Evolutionary conservation across 2,113 vertebrate genomes (phyloP), one percentile per base, ranked within the genome.

Genomic region (Nannobrachium achirus): DNA sequence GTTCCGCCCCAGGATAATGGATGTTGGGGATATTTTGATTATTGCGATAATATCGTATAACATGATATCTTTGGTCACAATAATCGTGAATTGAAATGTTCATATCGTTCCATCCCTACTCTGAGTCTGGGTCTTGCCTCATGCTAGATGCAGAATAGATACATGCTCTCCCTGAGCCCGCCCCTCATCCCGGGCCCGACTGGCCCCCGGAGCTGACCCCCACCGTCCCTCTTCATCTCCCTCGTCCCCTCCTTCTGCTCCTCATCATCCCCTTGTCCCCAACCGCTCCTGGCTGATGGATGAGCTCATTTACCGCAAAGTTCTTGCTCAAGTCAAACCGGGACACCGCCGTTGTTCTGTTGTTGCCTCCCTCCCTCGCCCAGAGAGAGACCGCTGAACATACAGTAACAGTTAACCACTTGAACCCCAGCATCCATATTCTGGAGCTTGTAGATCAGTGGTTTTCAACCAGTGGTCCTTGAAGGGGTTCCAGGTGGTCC

Each of bases 281-380:
- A 46, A 62, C 18, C 2, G 39, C 74, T 49, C 64, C 75, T 46
- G 38, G 66, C 77, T 91, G 90, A 92, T 89, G 84, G 86, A 92
- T 90, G 89, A 89, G 83, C 85, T 91, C 63, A 83, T 83, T 72
- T 71, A 75, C 72, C 81, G 73, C 83, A 81, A 81, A 83, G 81
- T 80, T 69, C 69, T 50, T 58, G n/a, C 9, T 33, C 13, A 15
- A 65, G 69, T 83, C 69, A 66, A 60, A 19, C 71, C 19, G 40
- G 55, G 76, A 85, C 80, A 69, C 61, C 20, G 49, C 44, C n/a
- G n/a, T n/a, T 8, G 67, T 56, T 40, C 49, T 49, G 75, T 16
- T 57, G 77, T 67, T 69, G 76, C 69, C 69, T 74, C 16, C 60
- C 56, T 73, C 33, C 3, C 25, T 5, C 3, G 25, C 25, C 25